Evolutionary conservation across 2,888 invertebrate genomes (phyloP).

Genomic region (Galerucella pusilla): DNA sequence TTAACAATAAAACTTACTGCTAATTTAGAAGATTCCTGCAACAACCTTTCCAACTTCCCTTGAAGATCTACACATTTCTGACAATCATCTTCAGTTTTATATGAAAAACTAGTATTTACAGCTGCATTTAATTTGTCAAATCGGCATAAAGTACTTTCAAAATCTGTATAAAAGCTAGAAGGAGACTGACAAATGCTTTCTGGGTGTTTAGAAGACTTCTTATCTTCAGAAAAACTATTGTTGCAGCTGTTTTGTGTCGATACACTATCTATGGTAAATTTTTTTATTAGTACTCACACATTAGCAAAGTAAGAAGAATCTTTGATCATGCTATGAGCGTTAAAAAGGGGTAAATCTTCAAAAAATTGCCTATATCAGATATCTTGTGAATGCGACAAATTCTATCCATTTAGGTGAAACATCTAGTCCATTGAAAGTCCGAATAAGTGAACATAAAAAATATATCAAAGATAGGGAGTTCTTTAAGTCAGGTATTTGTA

Average conservation of each 20-base stretch:
- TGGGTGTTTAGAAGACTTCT: constrained; percentile 46
- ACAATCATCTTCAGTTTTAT: constrained; percentile 37
- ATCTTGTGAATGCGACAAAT: no score
- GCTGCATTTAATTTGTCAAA: constrained; percentile 41
- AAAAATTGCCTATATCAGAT: no score
- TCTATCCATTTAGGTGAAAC: no score
- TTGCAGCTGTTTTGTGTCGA: constrained; percentile 19
- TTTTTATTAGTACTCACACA: background rate
- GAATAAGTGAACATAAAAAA: no score
- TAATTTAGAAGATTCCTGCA: constrained; percentile 61
- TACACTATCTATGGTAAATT: constrained; percentile 20
- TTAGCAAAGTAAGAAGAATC: background rate
- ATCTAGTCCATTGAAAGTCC: no score
- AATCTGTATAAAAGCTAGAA: constrained; percentile 47
- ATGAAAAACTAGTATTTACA: constrained; percentile 49
- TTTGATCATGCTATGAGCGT: background rate
- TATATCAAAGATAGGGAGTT: no score
- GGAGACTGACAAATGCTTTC: constrained; percentile 37
- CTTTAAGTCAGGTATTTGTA: no score
- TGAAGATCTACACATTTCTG: constrained; percentile 43
- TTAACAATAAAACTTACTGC: constrained; percentile 4
- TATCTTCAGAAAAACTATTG: constrained; percentile 47
- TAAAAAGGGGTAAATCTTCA: no score
- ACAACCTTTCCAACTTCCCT: constrained; percentile 68
- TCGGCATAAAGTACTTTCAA: constrained; percentile 43